Base-by-base conservation (phyloP, 1,140 invertebrate genomes). In the Lordiphosa collinella region DNA sequence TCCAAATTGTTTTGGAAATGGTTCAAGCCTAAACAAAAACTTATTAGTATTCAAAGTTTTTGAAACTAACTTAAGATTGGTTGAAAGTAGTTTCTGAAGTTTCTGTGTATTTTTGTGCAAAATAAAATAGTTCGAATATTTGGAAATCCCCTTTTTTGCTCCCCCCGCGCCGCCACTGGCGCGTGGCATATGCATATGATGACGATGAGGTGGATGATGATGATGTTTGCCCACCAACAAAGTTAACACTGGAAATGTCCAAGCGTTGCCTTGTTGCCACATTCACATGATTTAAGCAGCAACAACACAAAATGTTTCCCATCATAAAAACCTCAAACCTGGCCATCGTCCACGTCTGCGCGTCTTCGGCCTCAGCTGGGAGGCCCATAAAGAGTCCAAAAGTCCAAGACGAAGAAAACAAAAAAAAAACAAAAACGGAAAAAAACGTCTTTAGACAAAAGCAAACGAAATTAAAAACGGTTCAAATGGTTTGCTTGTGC, bases 391-490 rank as follows among this genome's bases (percentile, higher is more conserved):
- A 52, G 48, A 56, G 73, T 71, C 66, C 55, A 59, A 78, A 67
- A 63, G 51, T 41, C 65, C 50, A 52, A 47, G 40, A 41, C 49
- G 53, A 54, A 68, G 40, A 43, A 61, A 60, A 68, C 41, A 43
- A 61, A 60, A 70, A 18, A 38, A 36, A 41, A 10, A 54, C 54
- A 31, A 41, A 57, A 32, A 55, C 40, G 12, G 6, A 52, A 57
- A 51, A 56, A 57, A 69, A 44, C 61, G 51, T 62, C 57, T 66
- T 69, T 60, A 56, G 51, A 60, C 61, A 61, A 38, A 82, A 80
- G 70, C 65, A 80, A 80, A 80, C 76, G 75, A 80, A 80, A 80
- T 80, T 75, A 80, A 75, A 80, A 80, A 80, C 75, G 76, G 60
- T 75, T 74, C 56, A 80, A 74, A 66, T 54, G 75, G 55, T 82